Conservation (phyloP, 1,140 invertebrate species). For the Drosophila tsacasi region DNA sequence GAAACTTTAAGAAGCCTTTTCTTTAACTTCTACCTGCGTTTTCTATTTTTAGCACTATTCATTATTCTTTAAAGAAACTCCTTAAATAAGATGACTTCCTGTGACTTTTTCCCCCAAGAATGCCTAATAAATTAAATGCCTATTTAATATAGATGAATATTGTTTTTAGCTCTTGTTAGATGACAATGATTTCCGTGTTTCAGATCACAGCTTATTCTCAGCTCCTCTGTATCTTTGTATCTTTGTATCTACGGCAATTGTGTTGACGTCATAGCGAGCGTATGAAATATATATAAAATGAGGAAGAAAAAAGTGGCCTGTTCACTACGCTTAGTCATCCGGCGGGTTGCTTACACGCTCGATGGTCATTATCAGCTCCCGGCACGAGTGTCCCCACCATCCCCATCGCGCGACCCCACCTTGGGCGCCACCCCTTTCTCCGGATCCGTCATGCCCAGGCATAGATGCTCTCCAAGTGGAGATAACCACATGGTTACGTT, state of each 20-base stretch:
- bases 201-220: slow-evolving; percentile 16
- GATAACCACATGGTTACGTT: slow-evolving; percentile 36
- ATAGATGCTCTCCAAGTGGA: slow-evolving; percentile 38
- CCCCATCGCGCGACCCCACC: slow-evolving; percentile 6
- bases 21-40: neutral
- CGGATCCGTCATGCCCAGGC: slow-evolving; percentile 26
- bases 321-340: slow-evolving; percentile 44
- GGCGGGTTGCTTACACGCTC: slow-evolving; percentile 33
- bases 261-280: slow-evolving; percentile 42
- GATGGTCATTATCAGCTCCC: slow-evolving; percentile 31
- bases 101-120: neutral
- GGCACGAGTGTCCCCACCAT: slow-evolving; percentile 23
- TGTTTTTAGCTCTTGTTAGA: slow-evolving; percentile 16
- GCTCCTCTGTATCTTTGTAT: slow-evolving; percentile 5
- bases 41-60: neutral
- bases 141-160: slow-evolving; percentile 18
- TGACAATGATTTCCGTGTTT: slow-evolving; percentile 29
- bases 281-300: slow-evolving; percentile 25
- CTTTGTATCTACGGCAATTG: slow-evolving; percentile 12
- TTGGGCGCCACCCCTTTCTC: neutral
- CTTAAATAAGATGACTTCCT: neutral
- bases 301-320: slow-evolving; percentile 6
- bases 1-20: neutral
- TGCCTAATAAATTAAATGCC: neutral
- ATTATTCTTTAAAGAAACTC: neutral